Base-by-base conservation (phyloP, 2,113 vertebrate species). In the Grantiella picta region DNA sequence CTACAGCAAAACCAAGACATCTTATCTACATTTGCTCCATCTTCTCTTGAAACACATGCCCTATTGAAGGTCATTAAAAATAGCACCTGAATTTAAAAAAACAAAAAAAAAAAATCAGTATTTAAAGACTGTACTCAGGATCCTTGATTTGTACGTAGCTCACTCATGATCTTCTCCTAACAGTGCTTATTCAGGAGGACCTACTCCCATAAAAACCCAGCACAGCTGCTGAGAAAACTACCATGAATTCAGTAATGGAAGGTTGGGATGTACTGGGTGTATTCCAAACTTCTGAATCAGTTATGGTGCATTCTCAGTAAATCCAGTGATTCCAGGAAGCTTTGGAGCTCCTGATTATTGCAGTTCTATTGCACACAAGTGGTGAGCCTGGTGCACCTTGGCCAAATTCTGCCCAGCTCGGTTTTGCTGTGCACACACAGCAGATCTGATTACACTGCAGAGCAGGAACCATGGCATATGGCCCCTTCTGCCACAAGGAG, bases 401-500 rank as follows among this genome's bases (percentile, higher is more conserved):
- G 54, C 35, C 1, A 0, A 86, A 83, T 83, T 91, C 71, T 81
- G 59, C 59, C 28, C 50, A 60, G 66, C 59, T 88, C 9, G 1
- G 54, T 73, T 94, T 65, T 64, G 44, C 36, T 57, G 75, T 7
- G 73, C 71, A 33, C 10, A 35, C 31, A 29, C 17, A 31, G 64
- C 72, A 84, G 40, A 70, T n/a, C 10, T n/a, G 78, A 66, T 86
- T 54, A 69, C 19, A 8, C 23, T 38, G 63, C 23, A 76, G 63
- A 70, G 53, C 72, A 82, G 65, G 53, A 88, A 60, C 54, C 47
- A 36, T 2, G 60, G 66, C 75, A 79, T 60, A 82, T 50, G 69
- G 82, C 54, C 45, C 57, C 45, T 88, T 88, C 71, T 86, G 63
- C 88, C 88, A 90, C 66, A 40, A 69, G n/a, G 27, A 96, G 53